Conservation (phyloP, 2,113 vertebrate species). For the Trachemys scripta region DNA sequence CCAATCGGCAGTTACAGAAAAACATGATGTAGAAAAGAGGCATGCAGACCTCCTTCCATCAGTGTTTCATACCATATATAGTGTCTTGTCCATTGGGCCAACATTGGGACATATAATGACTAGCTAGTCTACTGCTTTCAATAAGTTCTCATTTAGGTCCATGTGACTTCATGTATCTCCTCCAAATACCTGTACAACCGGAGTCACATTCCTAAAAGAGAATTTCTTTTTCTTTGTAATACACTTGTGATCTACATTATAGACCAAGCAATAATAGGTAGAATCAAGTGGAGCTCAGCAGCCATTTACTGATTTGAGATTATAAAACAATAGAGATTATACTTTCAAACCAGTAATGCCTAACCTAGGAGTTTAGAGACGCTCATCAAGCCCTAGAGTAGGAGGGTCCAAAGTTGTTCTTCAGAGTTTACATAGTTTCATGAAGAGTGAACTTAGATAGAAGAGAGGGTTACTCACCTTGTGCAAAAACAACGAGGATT, state of each 20-base stretch:
- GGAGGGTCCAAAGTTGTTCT: too few relatives aligned
- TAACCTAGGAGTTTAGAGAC: too few relatives aligned
- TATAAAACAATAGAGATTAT: too few relatives aligned
- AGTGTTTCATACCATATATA: neutral
- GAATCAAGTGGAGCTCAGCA: neutral
- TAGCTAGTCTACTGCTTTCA: neutral
- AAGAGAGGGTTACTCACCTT: too few relatives aligned
- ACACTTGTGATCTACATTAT: neutral
- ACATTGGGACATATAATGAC: neutral
- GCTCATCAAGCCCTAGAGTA: too few relatives aligned
- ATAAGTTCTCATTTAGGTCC: neutral
- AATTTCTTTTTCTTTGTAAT: neutral
- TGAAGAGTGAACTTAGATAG: neutral
- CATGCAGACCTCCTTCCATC: too few relatives aligned
- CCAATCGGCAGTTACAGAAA: too few relatives aligned
- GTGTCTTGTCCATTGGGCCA: neutral
- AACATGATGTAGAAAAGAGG: too few relatives aligned
- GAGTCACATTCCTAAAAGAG: neutral
- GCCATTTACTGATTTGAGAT: too few relatives aligned
- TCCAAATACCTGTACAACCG: neutral
- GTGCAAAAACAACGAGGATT: too few relatives aligned
- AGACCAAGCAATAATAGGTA: neutral
- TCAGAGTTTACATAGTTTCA: neutral
- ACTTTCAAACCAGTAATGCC: too few relatives aligned
- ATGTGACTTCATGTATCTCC: neutral